A percentile compares a stretch with the other conserved stretches of the same genome.
phyloP scores from a whole-genome alignment of 2,797 vertebrate genomes.

The Spinus pinus region DNA sequence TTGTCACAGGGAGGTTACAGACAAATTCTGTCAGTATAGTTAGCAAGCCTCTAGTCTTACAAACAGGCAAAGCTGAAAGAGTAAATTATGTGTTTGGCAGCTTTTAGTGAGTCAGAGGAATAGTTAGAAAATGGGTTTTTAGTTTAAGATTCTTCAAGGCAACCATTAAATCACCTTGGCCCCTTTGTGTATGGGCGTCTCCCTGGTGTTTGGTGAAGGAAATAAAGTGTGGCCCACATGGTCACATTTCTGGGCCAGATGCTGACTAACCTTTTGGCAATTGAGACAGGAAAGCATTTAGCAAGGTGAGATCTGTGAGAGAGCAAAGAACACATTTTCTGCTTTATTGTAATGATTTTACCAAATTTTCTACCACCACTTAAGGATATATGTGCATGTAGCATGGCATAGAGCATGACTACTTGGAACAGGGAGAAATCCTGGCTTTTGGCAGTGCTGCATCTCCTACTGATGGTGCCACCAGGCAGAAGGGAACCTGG shows the following conservation, averaged over 20 bases:
- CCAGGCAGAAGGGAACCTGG: background rate
- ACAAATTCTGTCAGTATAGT: background rate
- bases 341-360: background rate
- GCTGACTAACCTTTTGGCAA: background rate
- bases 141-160: background rate
- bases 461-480: background rate
- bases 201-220: background rate
- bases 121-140: background rate
- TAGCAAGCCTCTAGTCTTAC: background rate
- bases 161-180: background rate
- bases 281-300: background rate
- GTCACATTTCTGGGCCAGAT: background rate
- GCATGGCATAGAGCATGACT: background rate
- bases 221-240: fast-evolving
- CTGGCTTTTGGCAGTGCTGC: background rate
- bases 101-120: background rate
- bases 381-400: fast-evolving
- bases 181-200: background rate
- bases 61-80: background rate
- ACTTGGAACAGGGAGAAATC: background rate
- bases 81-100: background rate
- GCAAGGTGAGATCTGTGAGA: background rate
- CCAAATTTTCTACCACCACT: background rate
- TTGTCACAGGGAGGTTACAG: background rate
- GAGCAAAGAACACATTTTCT: background rate